Conservation (phyloP, 2,797 vertebrate genomes). For the Myiothlypis chrysogaster region DNA sequence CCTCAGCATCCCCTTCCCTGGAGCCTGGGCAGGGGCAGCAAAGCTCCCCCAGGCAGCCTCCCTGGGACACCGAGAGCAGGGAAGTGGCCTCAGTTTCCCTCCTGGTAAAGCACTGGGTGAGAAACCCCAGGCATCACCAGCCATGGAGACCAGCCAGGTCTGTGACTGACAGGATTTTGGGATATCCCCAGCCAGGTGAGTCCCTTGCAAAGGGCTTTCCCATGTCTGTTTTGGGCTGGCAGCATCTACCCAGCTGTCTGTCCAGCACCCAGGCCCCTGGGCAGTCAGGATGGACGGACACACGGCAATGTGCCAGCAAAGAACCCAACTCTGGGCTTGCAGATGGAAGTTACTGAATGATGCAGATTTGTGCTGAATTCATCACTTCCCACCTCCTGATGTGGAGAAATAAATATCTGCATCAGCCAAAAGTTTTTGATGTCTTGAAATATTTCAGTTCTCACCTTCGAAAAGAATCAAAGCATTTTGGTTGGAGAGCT, state of each 20-base stretch:
- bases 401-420: neutral
- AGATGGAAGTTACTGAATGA: neutral
- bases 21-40: rapidly evolving
- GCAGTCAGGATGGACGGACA: neutral
- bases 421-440: neutral
- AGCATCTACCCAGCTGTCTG: neutral
- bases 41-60: rapidly evolving
- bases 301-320: neutral
- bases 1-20: neutral
- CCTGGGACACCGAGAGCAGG: neutral
- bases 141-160: neutral
- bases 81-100: neutral
- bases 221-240: neutral
- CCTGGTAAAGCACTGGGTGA: neutral
- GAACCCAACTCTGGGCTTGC: neutral
- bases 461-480: neutral
- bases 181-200: neutral
- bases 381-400: neutral
- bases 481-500: neutral
- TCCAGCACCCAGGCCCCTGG: neutral
- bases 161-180: neutral
- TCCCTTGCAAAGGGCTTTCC: neutral
- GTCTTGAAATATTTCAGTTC: neutral
- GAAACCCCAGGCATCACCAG: neutral
- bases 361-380: neutral